A percentile compares a stretch with the other conserved stretches of the same genome.
Evolutionary conservation across 2,113 vertebrate genomes (phyloP).

Genomic region (Phainopepla nitens): DNA sequence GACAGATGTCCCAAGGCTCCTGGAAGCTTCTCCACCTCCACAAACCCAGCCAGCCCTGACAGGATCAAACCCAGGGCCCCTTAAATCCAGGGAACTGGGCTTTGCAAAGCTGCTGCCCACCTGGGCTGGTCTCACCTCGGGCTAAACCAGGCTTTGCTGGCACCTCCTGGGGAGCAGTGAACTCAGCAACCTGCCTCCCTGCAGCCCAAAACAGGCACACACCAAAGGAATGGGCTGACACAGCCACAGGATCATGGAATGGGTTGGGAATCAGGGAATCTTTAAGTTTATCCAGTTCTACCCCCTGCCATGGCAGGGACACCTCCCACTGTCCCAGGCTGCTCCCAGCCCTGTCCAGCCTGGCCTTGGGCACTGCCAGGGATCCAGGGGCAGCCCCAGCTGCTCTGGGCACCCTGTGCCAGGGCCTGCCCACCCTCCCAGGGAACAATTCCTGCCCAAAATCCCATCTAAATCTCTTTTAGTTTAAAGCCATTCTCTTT

Average conservation of each 20-base stretch:
- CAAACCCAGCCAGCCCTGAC: background rate
- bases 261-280: background rate
- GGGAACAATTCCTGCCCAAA: background rate
- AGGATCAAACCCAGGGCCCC: background rate
- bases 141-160: background rate
- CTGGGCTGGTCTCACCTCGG: background rate
- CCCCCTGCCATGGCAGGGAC: background rate
- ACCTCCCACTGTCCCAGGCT: fast-evolving
- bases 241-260: background rate
- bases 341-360: background rate
- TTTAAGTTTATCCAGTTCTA: background rate
- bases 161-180: background rate
- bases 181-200: background rate
- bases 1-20: background rate
- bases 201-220: background rate
- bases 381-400: background rate
- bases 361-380: background rate
- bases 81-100: background rate
- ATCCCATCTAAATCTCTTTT: background rate
- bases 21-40: background rate
- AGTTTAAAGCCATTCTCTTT: background rate
- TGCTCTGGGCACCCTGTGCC: background rate
- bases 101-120: background rate
- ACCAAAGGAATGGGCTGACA: background rate
- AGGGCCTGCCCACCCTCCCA: background rate